Conservation (phyloP, 2,113 vertebrate species). For the Ailuropoda melanoleuca region DNA sequence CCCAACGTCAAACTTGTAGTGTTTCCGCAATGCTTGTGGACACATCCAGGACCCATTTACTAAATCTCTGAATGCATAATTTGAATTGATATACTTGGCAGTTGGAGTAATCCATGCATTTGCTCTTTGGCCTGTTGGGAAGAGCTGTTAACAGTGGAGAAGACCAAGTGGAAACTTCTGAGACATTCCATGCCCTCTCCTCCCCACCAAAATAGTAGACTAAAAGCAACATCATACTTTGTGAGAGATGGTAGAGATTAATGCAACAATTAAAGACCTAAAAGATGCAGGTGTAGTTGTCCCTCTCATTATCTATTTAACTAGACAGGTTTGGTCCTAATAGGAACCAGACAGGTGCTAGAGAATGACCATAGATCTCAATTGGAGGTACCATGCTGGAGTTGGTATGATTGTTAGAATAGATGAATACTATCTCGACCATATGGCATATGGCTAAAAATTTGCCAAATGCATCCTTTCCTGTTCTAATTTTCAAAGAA, state of each 20-base stretch:
- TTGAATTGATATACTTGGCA: background rate
- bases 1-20: background rate
- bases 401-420: background rate
- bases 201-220: background rate
- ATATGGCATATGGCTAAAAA: background rate
- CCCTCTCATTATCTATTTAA: background rate
- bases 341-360: background rate
- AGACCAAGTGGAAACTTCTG: background rate
- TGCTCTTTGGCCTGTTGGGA: background rate
- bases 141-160: background rate
- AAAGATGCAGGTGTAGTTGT: background rate
- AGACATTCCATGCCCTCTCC: background rate
- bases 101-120: background rate
- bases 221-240: background rate
- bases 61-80: background rate
- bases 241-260: background rate
- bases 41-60: background rate
- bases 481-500: background rate
- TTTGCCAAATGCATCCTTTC: background rate
- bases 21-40: background rate
- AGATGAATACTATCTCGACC: background rate
- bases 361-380: background rate
- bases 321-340: background rate
- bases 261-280: background rate
- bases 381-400: background rate